Evolutionary conservation across 2,113 vertebrate species (phyloP), one percentile per base, ranked within the genome.

Genomic region (Sinosuthora webbiana): DNA sequence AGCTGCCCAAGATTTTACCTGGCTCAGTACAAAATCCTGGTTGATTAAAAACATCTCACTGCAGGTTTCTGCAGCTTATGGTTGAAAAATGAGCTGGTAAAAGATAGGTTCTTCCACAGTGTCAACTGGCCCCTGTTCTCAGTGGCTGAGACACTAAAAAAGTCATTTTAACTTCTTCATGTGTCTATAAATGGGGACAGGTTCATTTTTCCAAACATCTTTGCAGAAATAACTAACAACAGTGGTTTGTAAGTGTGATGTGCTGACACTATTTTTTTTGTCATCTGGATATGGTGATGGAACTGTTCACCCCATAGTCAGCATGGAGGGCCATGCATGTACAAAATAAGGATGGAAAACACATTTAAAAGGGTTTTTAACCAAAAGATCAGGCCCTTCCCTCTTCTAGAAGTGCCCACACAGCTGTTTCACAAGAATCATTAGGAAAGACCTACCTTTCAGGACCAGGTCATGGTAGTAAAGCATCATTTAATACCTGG

Each of bases 241-340:
- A 52, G 19, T 15, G 37, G 62, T 50, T 27, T 81, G 6, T 41
- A 68, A 89, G 10, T 15, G 13, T n/a, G 37, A 73, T 25, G 23
- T 37, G 7, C 18, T 89, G n/a, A 39, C 41, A 45, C 37, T 76
- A 4, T 20, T 47, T 69, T 83, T 83, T 83, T 82, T 62, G 25
- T 84, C 8, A 15, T 69, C 41, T 57, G 25, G 50, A 22, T 37
- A n/a, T 14, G 18, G 24, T 14, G 9, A 73, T 45, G 25, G 45
- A 85, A 53, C 15, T 0, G 0, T 69, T 83, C 23, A 45, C 19
- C 16, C 6, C 31, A 12, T 5, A 69, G 30, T 31, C 1, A 5
- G 10, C 9, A 23, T 0, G 0, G 27, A 19, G 23, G n/a, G 82
- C 7, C 6, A 56, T 0, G 2, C 28, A 22, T 69, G 70, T 67